These are phyloP conservation scores for Phyllotreta cruciferae DNA, from an alignment of 2,888 invertebrate genomes.

Conservation along the genomic window DNA sequence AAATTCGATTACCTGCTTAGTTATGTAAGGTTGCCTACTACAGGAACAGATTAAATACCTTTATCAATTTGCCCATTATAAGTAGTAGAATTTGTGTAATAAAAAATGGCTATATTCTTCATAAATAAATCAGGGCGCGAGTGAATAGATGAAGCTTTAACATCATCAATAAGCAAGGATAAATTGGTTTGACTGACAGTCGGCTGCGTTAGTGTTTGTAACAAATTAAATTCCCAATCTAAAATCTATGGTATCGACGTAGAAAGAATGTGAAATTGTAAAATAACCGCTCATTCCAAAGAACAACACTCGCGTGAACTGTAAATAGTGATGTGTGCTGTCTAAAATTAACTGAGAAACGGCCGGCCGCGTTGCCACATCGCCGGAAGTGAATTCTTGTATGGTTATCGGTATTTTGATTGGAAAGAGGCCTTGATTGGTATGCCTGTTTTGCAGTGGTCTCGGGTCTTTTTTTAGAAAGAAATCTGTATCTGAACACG, in stretches of 20 bases:
- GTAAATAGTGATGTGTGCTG: slow-evolving; percentile 41
- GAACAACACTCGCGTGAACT: slow-evolving; percentile 39
- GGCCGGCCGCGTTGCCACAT: slow-evolving; percentile 31
- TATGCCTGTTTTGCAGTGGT: slow-evolving; percentile 3
- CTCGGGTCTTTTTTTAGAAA: neutral
- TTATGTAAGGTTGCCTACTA: too few species aligned
- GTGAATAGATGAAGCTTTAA: too few species aligned
- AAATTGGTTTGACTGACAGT: too few species aligned
- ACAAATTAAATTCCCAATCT: slow-evolving; percentile 4
- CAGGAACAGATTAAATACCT: too few species aligned
- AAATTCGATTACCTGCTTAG: too few species aligned
- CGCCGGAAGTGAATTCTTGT: slow-evolving; percentile 19
- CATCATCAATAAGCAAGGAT: too few species aligned
- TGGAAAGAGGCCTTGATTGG: slow-evolving; percentile 18
- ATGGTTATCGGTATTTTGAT: slow-evolving; percentile 5
- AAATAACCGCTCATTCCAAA: slow-evolving; percentile 32
- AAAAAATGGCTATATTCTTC: too few species aligned
- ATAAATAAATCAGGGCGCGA: too few species aligned
- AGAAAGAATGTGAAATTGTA: slow-evolving; percentile 35
- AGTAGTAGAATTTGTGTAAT: too few species aligned
- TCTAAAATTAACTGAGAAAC: slow-evolving; percentile 40
- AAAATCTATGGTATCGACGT: slow-evolving; percentile 25
- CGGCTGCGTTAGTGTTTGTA: neutral
- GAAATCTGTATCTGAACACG: too few species aligned
- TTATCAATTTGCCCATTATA: too few species aligned